Evolutionary conservation across 2,888 invertebrate species (phyloP), one percentile per base, ranked within the genome.

Genomic region (Acanthacorydalis orientalis): DNA sequence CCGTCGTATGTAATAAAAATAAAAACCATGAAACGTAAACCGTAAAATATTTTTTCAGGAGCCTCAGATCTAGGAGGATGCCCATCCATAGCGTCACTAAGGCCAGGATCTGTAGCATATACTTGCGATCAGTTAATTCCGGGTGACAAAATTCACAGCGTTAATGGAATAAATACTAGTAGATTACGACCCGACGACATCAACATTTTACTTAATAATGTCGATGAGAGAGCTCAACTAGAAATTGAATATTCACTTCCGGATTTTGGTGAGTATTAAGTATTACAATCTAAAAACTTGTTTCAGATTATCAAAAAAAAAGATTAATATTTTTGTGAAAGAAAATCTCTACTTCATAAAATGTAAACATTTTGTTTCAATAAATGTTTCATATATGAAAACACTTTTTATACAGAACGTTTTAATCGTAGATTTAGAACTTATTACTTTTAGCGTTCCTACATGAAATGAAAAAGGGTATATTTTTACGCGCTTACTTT

Each of bases 221-320:
- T 82, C 14, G 80, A 81, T 52, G 78, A 77, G 50, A 72, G 79
- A 47, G 83, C 87, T 8, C 72, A 80, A n/a, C 67, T 89, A 57
- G 87, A 88, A 67, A 78, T 88, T 53, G 86, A 87, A 60, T 89
- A 88, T 65, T 81, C 83, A 51, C 73, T 88, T 61, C 87, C 87
- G 31, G 80, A 82, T 59, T 80, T 80, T 65, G 80, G 87, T 86
- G 64, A 76, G 75, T 68, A 32, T 12, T 44, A 31, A 42, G 16
- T 15, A 41, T 16, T 44, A 23, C 23, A 23, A 23, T 23, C 2
- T 23, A 23, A 23, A 6, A 23, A 23, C 6, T n/a, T n/a, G n/a
- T n/a, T n/a, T n/a, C n/a, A n/a, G n/a, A n/a, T n/a, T n/a, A n/a
- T n/a, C n/a, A n/a, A n/a, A n/a, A n/a, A n/a, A n/a, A n/a, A n/a